phyloP scores from a whole-genome alignment of 2,888 invertebrate species.

The Temnothorax unifasciatus region DNA sequence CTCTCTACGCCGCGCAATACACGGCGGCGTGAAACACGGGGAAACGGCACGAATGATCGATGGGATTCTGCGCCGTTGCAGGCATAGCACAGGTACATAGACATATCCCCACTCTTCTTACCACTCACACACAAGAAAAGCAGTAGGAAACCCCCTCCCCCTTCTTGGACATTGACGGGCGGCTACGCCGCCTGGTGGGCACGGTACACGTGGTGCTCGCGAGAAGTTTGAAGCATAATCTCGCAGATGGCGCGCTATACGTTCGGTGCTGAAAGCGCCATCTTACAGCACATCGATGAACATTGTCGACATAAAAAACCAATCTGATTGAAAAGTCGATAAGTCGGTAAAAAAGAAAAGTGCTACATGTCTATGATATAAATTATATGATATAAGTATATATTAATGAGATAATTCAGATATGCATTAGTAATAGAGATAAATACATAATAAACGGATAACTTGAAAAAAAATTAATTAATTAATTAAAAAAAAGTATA shows the following conservation, averaged over 20 bases:
- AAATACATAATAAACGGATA: background rate
- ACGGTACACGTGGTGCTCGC: constrained; percentile 63
- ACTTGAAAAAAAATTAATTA: background rate
- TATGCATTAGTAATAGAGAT: background rate
- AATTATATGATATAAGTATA: background rate
- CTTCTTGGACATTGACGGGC: constrained; percentile 60
- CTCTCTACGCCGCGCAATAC: constrained; percentile 80
- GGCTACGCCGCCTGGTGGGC: constrained; percentile 75
- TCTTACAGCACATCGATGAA: constrained; percentile 74
- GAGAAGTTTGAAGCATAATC: constrained; percentile 67
- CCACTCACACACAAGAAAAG: constrained; percentile 55
- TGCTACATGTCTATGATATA: background rate
- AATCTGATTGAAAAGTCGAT: constrained; percentile 2
- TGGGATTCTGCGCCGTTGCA: constrained; percentile 86
- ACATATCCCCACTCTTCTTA: constrained; percentile 80
- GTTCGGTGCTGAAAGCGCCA: constrained; percentile 68
- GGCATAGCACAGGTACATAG: constrained; percentile 85
- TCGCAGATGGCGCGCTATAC: constrained; percentile 79
- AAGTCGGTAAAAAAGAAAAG: constrained; percentile 36
- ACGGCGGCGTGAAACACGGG: constrained; percentile 84
- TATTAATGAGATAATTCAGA: background rate
- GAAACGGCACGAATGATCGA: constrained; percentile 85
- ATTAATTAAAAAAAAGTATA: background rate
- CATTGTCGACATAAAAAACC: constrained; percentile 64
- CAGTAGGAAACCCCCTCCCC: constrained; percentile 63